These are phyloP conservation scores for Aelia acuminata DNA, from an alignment of 2,888 invertebrate genomes.

Conservation along the genomic window DNA sequence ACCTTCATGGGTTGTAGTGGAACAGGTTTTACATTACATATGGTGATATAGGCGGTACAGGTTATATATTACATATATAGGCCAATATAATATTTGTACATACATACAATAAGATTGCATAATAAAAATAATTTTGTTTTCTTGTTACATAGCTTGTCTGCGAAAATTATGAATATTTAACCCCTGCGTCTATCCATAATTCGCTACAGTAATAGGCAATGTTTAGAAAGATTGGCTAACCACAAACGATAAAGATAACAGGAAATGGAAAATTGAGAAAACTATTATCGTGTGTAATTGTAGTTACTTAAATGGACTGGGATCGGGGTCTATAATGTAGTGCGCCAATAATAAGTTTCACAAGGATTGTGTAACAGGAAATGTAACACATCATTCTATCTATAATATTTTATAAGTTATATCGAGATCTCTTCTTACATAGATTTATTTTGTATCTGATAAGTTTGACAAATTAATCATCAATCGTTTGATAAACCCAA, in stretches of 20 bases:
- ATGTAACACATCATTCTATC: background rate
- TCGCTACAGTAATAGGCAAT: background rate
- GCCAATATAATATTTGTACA: no score
- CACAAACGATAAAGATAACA: background rate
- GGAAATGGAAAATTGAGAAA: background rate
- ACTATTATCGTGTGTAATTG: background rate
- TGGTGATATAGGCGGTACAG: no score
- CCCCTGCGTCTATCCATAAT: background rate
- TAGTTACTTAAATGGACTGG: background rate
- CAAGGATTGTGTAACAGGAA: background rate
- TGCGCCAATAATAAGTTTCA: background rate
- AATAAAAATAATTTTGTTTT: no score
- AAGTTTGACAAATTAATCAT: no score
- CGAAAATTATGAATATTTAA: background rate
- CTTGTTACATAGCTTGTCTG: background rate
- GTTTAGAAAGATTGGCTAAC: background rate
- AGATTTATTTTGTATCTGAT: no score
- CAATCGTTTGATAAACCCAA: no score
- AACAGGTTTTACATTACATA: no score
- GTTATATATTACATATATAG: no score
- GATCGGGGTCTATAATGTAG: background rate
- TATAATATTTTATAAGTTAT: no score
- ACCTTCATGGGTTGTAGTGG: no score
- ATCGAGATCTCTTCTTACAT: no score
- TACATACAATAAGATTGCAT: no score